These are phyloP conservation scores for Acleris emargana DNA, from an alignment of 2,888 invertebrate genomes.

Conservation along the genomic window DNA sequence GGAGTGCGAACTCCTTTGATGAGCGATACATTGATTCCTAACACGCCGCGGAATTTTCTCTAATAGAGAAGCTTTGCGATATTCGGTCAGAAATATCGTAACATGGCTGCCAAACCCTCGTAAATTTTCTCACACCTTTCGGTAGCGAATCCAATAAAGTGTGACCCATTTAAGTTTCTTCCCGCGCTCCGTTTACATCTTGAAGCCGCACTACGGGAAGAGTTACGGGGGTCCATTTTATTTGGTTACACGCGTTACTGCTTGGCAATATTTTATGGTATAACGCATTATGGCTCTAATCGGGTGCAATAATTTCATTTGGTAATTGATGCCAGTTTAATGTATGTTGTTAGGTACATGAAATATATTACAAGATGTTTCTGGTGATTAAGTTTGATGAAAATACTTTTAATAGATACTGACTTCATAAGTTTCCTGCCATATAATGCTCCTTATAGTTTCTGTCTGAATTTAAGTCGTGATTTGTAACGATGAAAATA, in stretches of 20 bases:
- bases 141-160: constrained; percentile 40
- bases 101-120: constrained; percentile 42
- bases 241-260: constrained; percentile 40
- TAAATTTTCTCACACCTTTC: constrained; percentile 43
- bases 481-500: too few relatives aligned
- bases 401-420: too few relatives aligned
- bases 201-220: constrained; percentile 42
- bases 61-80: constrained; percentile 39
- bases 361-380: too few relatives aligned
- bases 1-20: constrained; percentile 37
- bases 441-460: too few relatives aligned
- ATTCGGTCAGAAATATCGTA: constrained; percentile 40
- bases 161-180: constrained; percentile 46
- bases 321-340: constrained; percentile 19
- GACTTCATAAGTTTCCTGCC: too few relatives aligned
- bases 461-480: too few relatives aligned
- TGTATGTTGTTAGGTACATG: too few relatives aligned
- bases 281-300: constrained; percentile 35
- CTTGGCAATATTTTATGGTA: constrained; percentile 28
- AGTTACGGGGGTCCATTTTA: constrained; percentile 42
- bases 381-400: too few relatives aligned
- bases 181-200: constrained; percentile 43
- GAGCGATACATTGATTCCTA: constrained; percentile 40
- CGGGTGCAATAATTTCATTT: constrained; percentile 31
- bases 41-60: constrained; percentile 42